Evolutionary conservation across 2,888 invertebrate genomes (phyloP).

Genomic region (Pogonocherus hispidulus): DNA sequence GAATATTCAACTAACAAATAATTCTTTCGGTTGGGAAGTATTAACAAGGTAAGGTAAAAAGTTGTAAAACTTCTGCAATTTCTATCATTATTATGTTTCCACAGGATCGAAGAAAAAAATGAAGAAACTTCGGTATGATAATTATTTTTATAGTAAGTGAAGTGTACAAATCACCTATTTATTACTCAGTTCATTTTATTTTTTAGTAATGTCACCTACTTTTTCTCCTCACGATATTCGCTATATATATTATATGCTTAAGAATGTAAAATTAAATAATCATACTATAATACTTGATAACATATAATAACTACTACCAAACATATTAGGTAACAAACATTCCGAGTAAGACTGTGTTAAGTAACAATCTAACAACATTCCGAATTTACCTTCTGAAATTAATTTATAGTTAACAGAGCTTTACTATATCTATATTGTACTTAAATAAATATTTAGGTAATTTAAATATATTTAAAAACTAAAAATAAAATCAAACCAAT

Average conservation of each 20-base stretch:
- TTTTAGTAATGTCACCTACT: constrained; percentile 6
- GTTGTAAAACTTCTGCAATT: constrained; percentile 8
- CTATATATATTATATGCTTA: constrained; percentile 25
- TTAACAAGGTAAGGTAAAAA: constrained; percentile 43
- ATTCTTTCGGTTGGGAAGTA: constrained; percentile 31
- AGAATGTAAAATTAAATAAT: constrained; percentile 9
- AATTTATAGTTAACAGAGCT: constrained; percentile 39
- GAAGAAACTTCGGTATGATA: constrained; percentile 64
- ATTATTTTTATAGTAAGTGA: constrained; percentile 43
- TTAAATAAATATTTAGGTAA: constrained; percentile 31
- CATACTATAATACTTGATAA: constrained; percentile 22
- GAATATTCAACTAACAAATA: constrained; percentile 66
- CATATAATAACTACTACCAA: neutral
- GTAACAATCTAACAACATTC: constrained; percentile 47
- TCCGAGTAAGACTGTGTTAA: constrained; percentile 36
- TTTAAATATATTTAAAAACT: constrained; percentile 21
- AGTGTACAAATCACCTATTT: constrained; percentile 50
- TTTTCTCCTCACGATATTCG: constrained; percentile 20
- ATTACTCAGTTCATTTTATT: constrained; percentile 40
- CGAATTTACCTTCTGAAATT: constrained; percentile 46
- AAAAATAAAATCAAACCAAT: constrained; percentile 9
- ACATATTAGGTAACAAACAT: constrained; percentile 22
- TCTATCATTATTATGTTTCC: constrained; percentile 34
- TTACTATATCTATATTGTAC: constrained; percentile 37
- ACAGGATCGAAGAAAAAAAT: constrained; percentile 62